These are phyloP conservation scores for Corydoras maculifer DNA, from an alignment of 2,113 vertebrate species.

Conservation along the genomic window DNA sequence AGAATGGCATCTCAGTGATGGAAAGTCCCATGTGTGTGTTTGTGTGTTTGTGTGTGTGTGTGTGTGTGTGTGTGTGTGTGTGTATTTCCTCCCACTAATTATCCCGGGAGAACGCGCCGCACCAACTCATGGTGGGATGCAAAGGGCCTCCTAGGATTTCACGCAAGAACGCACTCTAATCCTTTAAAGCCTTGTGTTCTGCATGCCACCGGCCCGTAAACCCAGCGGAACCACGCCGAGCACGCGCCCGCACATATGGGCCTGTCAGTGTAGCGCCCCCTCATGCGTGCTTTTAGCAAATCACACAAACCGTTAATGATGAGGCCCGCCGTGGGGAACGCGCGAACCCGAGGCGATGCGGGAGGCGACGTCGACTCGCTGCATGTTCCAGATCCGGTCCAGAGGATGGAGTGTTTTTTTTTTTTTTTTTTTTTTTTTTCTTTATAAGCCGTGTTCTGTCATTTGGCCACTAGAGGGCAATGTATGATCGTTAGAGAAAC, in stretches of 20 bases:
- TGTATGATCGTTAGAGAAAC: too few species aligned
- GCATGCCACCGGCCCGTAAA: conserved; percentile 19
- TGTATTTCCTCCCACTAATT: conserved; percentile 32
- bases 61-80: conserved; percentile 17
- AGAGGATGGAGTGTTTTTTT: too few species aligned
- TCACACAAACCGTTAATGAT: too few species aligned
- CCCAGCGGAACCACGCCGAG: conserved; percentile 13
- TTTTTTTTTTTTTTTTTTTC: too few species aligned
- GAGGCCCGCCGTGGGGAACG: too few species aligned
- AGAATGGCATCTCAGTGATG: conserved; percentile 41
- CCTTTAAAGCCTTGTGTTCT: conserved; percentile 26
- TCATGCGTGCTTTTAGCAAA: too few species aligned
- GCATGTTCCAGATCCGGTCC: too few species aligned
- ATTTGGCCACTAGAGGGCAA: too few species aligned
- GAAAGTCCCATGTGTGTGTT: conserved; percentile 34
- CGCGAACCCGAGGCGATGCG: too few species aligned
- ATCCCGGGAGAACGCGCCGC: conserved; percentile 54
- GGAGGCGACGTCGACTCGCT: too few species aligned
- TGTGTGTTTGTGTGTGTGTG: conserved; percentile 15
- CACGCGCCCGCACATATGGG: neutral
- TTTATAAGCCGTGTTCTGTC: too few species aligned
- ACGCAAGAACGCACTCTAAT: conserved; percentile 50
- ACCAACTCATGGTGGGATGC: conserved; percentile 47
- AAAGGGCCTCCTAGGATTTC: conserved; percentile 52
- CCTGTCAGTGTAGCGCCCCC: neutral